Base-by-base conservation (phyloP, 2,113 vertebrate species). In the Ictalurus punctatus region DNA sequence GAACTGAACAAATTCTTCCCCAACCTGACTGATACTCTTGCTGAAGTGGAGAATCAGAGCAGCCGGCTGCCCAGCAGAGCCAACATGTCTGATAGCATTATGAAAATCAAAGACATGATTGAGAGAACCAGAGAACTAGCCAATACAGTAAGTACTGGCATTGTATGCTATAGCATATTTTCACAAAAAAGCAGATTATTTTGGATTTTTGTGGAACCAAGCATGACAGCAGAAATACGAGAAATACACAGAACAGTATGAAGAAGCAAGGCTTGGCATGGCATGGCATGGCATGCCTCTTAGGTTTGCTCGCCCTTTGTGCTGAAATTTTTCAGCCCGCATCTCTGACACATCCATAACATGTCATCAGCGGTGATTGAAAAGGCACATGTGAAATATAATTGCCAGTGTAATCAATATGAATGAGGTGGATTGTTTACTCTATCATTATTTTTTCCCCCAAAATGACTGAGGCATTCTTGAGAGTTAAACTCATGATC, bases 31-130 rank as follows among this genome's bases (percentile, higher is more conserved):
- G 93, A 95, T 87, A 95, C 95, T 73, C 94, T 97, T 74, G 93
- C 90, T 90, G 94, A 95, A 91, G 96, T 97, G 1, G 92, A 96
- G 90, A 95, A 93, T 83, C 96, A 97, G 91, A 96, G 95, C 76
- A 90, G 90, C 81, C 94, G 93, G 85, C 84, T 93, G 44, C 90
- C 94, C 87, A 93, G 94, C n/a, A 76, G 94, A 89, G 94, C 88
- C 86, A 97, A 97, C 91, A 94, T 97, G 89, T 96, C 97, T n/a
- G 96, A 96, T 90, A 97, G 95, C 0, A 93, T 98, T 88, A 92
- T 94, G 88, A 96, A 95, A 69, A 96, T 98, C 84, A 95, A 97
- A 90, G 97, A 97, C 19, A 90, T 98, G 17, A 98, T 98, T 86
- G 94, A 96, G 86, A 96, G 97, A 88, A 96, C 97, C 19, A 95